A percentile compares a stretch with the other conserved stretches of the same genome.
Conservation (phyloP, 2,113 vertebrate species). For the Cygnus atratus region DNA sequence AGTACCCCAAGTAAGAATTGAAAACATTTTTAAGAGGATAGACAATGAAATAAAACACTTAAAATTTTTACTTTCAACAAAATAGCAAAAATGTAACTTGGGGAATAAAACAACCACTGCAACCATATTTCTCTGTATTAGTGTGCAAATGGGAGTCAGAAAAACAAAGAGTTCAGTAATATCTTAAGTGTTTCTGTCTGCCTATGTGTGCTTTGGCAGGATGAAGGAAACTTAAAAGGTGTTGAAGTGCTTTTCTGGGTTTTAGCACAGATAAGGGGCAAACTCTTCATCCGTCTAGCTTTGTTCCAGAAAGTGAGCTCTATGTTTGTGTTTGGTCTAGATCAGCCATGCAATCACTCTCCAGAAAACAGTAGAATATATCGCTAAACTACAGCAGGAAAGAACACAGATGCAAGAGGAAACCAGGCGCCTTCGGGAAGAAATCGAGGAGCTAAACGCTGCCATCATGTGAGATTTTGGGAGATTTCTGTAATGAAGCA, state of each 20-base stretch:
- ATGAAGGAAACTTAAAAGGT: neutral
- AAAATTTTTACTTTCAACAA: neutral
- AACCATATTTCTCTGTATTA: neutral
- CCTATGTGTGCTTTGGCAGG: neutral
- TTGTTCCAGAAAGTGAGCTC: neutral
- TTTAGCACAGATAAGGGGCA: neutral
- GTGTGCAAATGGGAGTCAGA: neutral
- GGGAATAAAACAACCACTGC: neutral
- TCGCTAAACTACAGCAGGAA: constrained; percentile 94
- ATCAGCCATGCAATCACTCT: constrained; percentile 90
- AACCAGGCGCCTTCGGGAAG: constrained; percentile 86
- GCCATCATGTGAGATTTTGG: constrained; percentile 85
- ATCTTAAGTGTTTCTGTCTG: neutral
- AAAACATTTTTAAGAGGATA: neutral
- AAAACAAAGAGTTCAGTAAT: neutral
- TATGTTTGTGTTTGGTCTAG: constrained; percentile 69
- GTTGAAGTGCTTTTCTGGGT: neutral
- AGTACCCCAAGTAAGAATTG: neutral
- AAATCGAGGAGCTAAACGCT: constrained; percentile 90
- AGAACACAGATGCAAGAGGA: constrained; percentile 91
- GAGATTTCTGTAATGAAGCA: neutral
- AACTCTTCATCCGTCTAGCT: neutral
- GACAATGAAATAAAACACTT: neutral
- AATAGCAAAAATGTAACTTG: neutral
- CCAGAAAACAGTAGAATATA: constrained; percentile 95